Conservation (phyloP, 2,888 invertebrate species). For the Tuberolachnus salignus region DNA sequence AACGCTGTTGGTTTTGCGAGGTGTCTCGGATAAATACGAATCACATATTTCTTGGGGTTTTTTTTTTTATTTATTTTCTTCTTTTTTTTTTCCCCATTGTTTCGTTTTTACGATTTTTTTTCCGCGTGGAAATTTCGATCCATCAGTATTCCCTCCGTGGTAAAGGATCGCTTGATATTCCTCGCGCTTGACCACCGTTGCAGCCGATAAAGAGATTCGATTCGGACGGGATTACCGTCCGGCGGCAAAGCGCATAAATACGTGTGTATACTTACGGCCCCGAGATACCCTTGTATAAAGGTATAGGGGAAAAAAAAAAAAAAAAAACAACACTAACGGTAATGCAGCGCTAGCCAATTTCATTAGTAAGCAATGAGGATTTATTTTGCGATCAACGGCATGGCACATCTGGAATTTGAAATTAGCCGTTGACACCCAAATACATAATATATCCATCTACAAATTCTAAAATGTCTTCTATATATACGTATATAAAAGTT, state of each 20-base stretch:
- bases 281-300: not conserved
- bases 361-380: conserved; percentile 39
- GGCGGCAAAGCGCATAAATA: conserved; percentile 31
- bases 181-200: conserved; percentile 32
- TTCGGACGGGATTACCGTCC: conserved; percentile 42
- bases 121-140: conserved; percentile 21
- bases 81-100: conserved; percentile 24
- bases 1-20: not conserved
- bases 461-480: not conserved
- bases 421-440: not conserved
- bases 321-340: not conserved
- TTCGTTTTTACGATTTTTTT: conserved; percentile 44
- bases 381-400: conserved; percentile 36
- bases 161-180: conserved; percentile 46
- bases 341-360: conserved; percentile 27
- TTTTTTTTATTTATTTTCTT: not conserved
- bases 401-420: conserved; percentile 33
- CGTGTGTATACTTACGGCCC: conserved; percentile 17
- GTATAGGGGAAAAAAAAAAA: not conserved
- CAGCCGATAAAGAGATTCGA: conserved; percentile 45
- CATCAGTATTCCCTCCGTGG: conserved; percentile 45
- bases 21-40: conserved; percentile 14
- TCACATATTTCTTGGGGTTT: not conserved
- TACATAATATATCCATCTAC: not conserved
- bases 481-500: too few species aligned